Evolutionary conservation across 2,888 invertebrate genomes (phyloP), one percentile per base, ranked within the genome.

Genomic region (Priocnemis perturbator): DNA sequence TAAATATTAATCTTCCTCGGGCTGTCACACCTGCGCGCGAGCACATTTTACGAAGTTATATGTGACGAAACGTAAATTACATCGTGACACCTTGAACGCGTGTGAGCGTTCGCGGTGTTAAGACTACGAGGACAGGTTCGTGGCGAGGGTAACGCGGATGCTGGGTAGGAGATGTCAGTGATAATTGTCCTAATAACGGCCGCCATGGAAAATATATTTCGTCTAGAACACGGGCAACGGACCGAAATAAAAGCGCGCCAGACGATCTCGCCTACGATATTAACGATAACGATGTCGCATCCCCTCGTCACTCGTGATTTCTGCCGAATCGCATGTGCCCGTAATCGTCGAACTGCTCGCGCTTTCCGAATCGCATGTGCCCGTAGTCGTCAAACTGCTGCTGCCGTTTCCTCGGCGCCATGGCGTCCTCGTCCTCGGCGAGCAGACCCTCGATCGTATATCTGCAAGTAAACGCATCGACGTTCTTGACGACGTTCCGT

Each of bases 371-470:
- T 50, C 95, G 89, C 90, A 94, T 91, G 81, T 94, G 94, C 0
- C 95, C 95, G 79, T 95, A 95, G 84, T 95, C 95, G 76, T 95
- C 94, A 77, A 93, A 94, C 20, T 92, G 90, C 69, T 93, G 37
- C 78, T 90, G 91, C 52, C 91, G 85, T 81, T 91, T 91, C 60
- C 88, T 89, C n/a, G 90, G 71, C 64, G 90, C 90, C 59, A 90
- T 85, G 15, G 89, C 81, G 59, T 91, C 91, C 48, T 91, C 90
- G 70, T 90, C 91, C 67, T 90, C 90, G 60, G 85, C 86, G 65
- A 83, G 65, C 63, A 85, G 64, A 19, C 83, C 83, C 15, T 82
- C 83, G 23, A 76, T 50, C 17, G 73, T 60, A 48, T 79, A 79
- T 20, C 84, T 83, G 59, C 15, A 20, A 57, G 45, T 53, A 21